These are phyloP conservation scores for Phrynocephalus vlangalii DNA, from an alignment of 2,797 vertebrate species.

Conservation along the genomic window DNA sequence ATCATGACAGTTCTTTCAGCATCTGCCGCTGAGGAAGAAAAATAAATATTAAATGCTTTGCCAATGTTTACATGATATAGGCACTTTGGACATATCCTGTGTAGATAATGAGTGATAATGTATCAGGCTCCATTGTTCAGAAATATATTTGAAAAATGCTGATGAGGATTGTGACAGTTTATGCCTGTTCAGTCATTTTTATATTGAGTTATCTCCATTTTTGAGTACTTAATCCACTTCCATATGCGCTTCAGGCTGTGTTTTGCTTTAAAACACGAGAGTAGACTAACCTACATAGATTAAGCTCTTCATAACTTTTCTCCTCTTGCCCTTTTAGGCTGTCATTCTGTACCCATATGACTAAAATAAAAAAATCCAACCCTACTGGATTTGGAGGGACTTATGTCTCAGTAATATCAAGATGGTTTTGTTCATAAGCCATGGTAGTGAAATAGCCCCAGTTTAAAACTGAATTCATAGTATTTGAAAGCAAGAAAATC, in stretches of 20 bases:
- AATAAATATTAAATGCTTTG: slow-evolving; percentile 15
- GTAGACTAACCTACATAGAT: too few species aligned
- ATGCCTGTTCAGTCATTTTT: slow-evolving; percentile 56
- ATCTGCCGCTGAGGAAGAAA: slow-evolving; percentile 3
- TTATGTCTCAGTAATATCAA: not conserved
- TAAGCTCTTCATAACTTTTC: slow-evolving; percentile 8
- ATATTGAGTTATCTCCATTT: slow-evolving; percentile 33
- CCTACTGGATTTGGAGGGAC: not conserved
- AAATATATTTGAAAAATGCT: slow-evolving; percentile 49
- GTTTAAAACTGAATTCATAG: slow-evolving; percentile 1
- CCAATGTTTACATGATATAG: slow-evolving; percentile 17
- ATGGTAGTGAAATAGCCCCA: slow-evolving; percentile 1
- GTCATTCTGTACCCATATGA: too few species aligned
- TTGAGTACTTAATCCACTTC: not conserved
- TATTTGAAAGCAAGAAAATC: too few species aligned
- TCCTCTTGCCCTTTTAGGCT: slow-evolving; percentile 29
- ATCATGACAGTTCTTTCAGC: slow-evolving; percentile 11
- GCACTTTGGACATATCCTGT: slow-evolving; percentile 14
- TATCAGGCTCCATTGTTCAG: slow-evolving; percentile 14
- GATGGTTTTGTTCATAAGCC: not conserved
- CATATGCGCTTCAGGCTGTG: slow-evolving; percentile 42
- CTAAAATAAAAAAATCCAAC: too few species aligned
- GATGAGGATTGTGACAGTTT: slow-evolving; percentile 49
- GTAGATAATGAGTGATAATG: slow-evolving; percentile 31
- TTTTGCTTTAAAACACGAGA: slow-evolving; percentile 36